phyloP scores from a whole-genome alignment of 2,113 vertebrate species.

The Hippocampus zosterae region DNA sequence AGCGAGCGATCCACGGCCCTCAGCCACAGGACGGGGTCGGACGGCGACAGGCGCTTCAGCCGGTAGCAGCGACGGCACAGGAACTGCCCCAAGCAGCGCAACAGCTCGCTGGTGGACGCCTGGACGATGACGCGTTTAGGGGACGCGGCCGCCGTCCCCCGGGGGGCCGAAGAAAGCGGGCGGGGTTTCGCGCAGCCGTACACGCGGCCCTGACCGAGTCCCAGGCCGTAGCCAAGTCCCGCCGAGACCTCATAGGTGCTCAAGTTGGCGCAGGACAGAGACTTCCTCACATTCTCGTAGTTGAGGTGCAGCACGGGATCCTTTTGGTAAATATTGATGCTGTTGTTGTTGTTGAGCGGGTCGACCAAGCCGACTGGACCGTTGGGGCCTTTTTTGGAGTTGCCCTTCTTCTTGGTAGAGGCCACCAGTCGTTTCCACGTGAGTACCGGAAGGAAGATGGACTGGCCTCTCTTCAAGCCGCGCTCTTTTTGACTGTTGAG shows the following conservation, averaged over 20 bases:
- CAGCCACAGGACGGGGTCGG: constrained; percentile 77
- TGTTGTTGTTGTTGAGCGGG: constrained; percentile 68
- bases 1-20: constrained; percentile 78
- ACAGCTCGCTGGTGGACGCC: constrained; percentile 79
- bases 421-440: constrained; percentile 81
- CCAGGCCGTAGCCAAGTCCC: constrained; percentile 53
- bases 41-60: constrained; percentile 73
- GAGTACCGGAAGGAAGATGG: constrained; percentile 77
- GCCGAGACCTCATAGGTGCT: constrained; percentile 72
- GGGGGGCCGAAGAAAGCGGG: constrained; percentile 65
- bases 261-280: constrained; percentile 79
- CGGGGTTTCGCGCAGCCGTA: constrained; percentile 55
- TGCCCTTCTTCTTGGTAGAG: constrained; percentile 74
- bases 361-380: constrained; percentile 29
- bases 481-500: constrained; percentile 74
- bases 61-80: constrained; percentile 78
- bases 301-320: constrained; percentile 73
- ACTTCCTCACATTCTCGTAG: constrained; percentile 78
- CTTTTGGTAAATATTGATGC: constrained; percentile 68
- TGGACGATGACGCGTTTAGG: constrained; percentile 79
- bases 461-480: constrained; percentile 69
- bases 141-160: constrained; percentile 46
- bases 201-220: constrained; percentile 53
- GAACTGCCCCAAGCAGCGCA: constrained; percentile 79
- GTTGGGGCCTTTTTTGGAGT: constrained; percentile 57